Evolutionary conservation across 1,140 invertebrate species (phyloP), one percentile per base, ranked within the genome.

Genomic region (Homarus americanus): DNA sequence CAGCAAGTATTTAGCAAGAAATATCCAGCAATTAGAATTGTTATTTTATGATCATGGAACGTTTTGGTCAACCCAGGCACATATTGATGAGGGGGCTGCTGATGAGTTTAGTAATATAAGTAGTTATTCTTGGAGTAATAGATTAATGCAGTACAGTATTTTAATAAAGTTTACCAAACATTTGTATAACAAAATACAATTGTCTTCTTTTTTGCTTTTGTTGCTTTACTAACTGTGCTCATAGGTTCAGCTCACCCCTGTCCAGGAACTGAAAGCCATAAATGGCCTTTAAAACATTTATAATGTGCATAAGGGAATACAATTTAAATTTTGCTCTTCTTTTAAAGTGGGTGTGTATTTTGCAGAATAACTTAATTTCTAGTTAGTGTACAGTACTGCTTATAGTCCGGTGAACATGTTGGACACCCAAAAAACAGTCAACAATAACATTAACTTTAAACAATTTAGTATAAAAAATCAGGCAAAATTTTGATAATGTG

Each of bases 51-150:
- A 69, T 69, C 24, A 69, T 69, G 28, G 63, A 32, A 24, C 4
- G 24, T 58, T 9, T 69, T 80, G 7, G 17, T 28, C 41, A 44
- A 80, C 78, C 15, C 10, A 80, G 78, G 78, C 41, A 80, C 41
- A 53, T 78, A 36, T 78, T 44, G 24, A 78, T 41, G 41, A 78
- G 38, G 53, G 53, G 53, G n/a, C 41, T 78, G 75, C 38, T 78
- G 75, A 41, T 38, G 73, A 38, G 44, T 41, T 78, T 78, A 17
- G 75, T 12, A 41, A 36, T 40, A 76, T n/a, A 20, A 36, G 24
- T 20, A 34, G 73, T 20, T 76, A 4, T 76, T 76, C 24, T 36
- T 17, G 10, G 10, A 49, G 44, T 10, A 10, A 72, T 72, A 72
- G 9, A 72, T 34, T 20, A 63, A 63, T 20, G 2, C 24, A 69